Base-by-base conservation (phyloP, 2,888 invertebrate species). In the Dolichomitus sp. region DNA sequence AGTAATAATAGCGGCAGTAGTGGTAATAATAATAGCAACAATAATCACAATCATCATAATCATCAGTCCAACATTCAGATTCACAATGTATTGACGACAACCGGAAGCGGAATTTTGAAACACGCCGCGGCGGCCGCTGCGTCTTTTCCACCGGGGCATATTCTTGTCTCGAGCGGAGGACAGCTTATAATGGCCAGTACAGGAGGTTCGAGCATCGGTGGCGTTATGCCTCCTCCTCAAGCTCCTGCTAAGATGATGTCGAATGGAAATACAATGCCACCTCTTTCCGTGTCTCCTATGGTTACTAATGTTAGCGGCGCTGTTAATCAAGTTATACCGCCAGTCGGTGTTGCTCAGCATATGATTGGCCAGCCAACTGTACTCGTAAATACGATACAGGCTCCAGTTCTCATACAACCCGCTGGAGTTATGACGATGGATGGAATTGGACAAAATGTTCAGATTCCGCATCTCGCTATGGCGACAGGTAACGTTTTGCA, bases 331-430 rank as follows among this genome's bases (percentile, higher is more conserved):
- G 96, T 96, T 0, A 95, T 96, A 50, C 96, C 96, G 1, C 95
- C 96, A 0, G 95, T 95, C 0, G 95, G 95, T 0, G 95, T 95
- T 1, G 95, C 95, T 1, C 96, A 96, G 86, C 95, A 96, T 89
- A 95, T 97, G 19, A 95, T 97, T 2, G 97, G 97, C 37, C 97
- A 96, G 90, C 97, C 97, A 37, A 96, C 97, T 0, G 97, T 97
- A 0, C 95, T 98, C 5, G 96, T 98, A 0, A 98, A 98, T 90
- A 96, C 97, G 0, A 94, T 98, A 83, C 97, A 96, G 66, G 95
- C 97, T 19, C 97, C 97, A 0, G 97, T 97, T 87, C 96, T 98
- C 6, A 95, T 98, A 57, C 97, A 97, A 89, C 97, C 97, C 0
- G 95, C 97, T 0, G 95, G 96, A 2, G 95, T 97, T 86, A 96